Conservation (phyloP, 1,140 invertebrate genomes). For the Orius laevigatus region DNA sequence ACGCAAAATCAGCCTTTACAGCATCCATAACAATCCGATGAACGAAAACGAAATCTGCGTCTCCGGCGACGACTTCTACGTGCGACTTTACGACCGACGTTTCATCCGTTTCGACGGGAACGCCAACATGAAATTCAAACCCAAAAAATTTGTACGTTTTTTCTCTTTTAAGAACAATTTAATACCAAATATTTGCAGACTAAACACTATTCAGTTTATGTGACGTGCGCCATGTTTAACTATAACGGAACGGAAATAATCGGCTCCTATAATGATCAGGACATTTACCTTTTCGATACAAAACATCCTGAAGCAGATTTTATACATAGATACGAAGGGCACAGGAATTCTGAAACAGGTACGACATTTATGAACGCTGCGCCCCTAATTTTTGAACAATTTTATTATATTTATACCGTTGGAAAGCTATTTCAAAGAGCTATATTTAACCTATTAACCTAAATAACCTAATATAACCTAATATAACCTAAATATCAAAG, state of each 20-base stretch:
- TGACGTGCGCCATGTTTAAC: constrained; percentile 82
- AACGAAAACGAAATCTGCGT: constrained; percentile 65
- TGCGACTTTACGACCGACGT: constrained; percentile 52
- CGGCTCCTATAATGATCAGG: constrained; percentile 83
- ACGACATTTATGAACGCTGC: constrained; percentile 13
- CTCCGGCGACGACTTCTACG: constrained; percentile 44
- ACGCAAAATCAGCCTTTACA: constrained; percentile 58
- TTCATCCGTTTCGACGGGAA: constrained; percentile 27
- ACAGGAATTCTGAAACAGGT: constrained; percentile 56
- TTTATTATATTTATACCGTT: constrained; percentile 4
- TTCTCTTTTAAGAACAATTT: constrained; percentile 2
- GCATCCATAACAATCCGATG: constrained; percentile 68
- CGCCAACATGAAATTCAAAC: constrained; percentile 38
- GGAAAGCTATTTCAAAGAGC: too few relatives aligned
- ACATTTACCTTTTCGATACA: constrained; percentile 83
- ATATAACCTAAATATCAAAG: too few relatives aligned
- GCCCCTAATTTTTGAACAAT: not conserved
- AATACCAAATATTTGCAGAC: not conserved
- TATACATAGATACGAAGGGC: constrained; percentile 61
- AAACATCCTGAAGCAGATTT: constrained; percentile 37
- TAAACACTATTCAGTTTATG: constrained; percentile 26
- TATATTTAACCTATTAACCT: too few relatives aligned
- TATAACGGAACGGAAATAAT: constrained; percentile 80
- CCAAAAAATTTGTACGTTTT: constrained; percentile 22
- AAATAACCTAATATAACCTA: too few relatives aligned